Evolutionary conservation across 2,797 vertebrate species (phyloP).

Genomic region (Propithecus deckenii): DNA sequence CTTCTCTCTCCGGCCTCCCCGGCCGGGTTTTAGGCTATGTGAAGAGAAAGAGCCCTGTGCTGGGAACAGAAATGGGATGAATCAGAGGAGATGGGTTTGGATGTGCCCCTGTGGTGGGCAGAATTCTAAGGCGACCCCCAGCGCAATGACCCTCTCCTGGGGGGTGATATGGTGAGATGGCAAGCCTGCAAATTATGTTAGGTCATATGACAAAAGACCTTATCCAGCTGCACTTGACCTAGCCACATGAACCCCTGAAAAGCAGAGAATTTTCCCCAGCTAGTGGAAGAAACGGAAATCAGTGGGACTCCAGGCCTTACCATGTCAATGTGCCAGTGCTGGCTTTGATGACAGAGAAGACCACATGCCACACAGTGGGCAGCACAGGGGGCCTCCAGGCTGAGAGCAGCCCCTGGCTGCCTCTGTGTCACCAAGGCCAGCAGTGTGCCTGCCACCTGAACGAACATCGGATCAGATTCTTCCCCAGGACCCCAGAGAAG

Average conservation of each 20-base stretch:
- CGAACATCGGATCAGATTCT: not conserved
- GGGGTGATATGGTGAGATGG: not conserved
- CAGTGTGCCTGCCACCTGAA: not conserved
- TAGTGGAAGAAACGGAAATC: not conserved
- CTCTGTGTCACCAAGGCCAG: not conserved
- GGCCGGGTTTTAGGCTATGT: not conserved
- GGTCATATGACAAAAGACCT: not conserved
- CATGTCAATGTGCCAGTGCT: accelerated
- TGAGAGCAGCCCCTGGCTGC: not conserved
- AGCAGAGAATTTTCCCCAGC: not conserved
- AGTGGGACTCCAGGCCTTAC: too few species aligned
- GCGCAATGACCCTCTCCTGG: not conserved
- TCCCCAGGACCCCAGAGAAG: not conserved
- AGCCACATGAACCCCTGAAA: not conserved
- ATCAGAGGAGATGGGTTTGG: not conserved
- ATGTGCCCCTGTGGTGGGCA: not conserved
- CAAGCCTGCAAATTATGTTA: not conserved
- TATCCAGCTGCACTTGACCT: not conserved
- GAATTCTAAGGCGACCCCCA: not conserved
- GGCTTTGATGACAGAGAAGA: too few species aligned
- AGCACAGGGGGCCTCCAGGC: not conserved
- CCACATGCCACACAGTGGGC: not conserved
- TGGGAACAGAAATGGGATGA: not conserved
- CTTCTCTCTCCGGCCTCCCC: not conserved
- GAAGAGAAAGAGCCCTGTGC: not conserved